Conservation (phyloP, 2,888 invertebrate genomes). For the Scaptomyza flava region DNA sequence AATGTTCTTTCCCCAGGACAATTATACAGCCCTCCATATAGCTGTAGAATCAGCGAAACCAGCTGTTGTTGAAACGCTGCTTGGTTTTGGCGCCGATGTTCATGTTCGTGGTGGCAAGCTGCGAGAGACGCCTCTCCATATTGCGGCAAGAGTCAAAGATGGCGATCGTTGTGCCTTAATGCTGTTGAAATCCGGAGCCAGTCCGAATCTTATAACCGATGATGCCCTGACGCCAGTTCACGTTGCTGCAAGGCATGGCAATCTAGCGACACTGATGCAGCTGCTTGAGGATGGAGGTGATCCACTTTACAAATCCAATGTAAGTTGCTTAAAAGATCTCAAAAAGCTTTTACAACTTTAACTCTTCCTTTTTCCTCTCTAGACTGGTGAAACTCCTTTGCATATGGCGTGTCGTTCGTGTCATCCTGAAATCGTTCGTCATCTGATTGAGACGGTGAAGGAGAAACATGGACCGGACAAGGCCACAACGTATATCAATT, state of each 20-base stretch:
- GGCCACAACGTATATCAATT: constrained; percentile 94
- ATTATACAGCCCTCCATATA: constrained; percentile 98
- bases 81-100: constrained; percentile 98
- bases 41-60: constrained; percentile 98
- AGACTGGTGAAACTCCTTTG: constrained; percentile 97
- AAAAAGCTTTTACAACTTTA: not conserved
- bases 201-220: constrained; percentile 97
- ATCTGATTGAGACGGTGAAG: constrained; percentile 93
- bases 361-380: constrained; percentile 8
- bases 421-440: constrained; percentile 93
- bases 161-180: constrained; percentile 97
- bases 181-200: constrained; percentile 98
- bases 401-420: constrained; percentile 96
- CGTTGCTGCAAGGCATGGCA: constrained; percentile 96
- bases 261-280: constrained; percentile 92
- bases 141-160: constrained; percentile 96
- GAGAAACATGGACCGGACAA: constrained; percentile 90
- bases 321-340: constrained; percentile 81
- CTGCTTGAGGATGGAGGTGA: constrained; percentile 97
- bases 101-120: constrained; percentile 95
- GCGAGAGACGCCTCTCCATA: constrained; percentile 97
- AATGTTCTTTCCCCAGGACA: constrained; percentile 88
- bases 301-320: constrained; percentile 95
- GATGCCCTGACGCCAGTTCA: constrained; percentile 99
- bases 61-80: constrained; percentile 96